Evolutionary conservation across 2,888 invertebrate species (phyloP), one percentile per base, ranked within the genome.

Genomic region (Piscicola geometra): DNA sequence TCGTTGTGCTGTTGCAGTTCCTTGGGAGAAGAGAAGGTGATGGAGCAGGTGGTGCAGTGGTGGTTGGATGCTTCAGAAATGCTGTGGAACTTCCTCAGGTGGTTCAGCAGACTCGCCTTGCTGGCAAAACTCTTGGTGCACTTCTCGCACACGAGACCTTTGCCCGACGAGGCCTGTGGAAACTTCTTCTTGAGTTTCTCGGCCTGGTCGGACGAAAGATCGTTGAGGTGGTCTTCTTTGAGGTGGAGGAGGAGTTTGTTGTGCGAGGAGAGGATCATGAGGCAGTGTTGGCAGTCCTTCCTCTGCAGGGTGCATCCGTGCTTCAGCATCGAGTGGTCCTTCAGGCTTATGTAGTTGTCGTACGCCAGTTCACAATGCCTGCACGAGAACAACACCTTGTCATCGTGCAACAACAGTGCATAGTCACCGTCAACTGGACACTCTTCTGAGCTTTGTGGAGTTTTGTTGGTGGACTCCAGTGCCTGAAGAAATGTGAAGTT

Each of bases 241-340:
- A 73, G 35, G 35, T 73, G 73, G n/a, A 56, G 33, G 12, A 73
- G n/a, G n/a, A 73, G 41, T 33, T 1, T 73, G 2, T 64, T 28
- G 33, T 73, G 73, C 18, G 30, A 30, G 33, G 52, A 32, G 25
- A 73, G 33, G 30, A 73, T 35, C 1, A 21, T 32, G 32, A 25
- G 3, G 64, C 73, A 73, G 25, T 73, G 73, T 25, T 56, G 32
- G 41, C 73, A 73, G 41, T 73, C 73, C 32, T 52, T 73, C 15
- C 73, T 60, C 33, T 64, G 73, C 25, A 73, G 32, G 35, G 36
- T 33, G 28, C 12, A 21, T 9, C 56, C 35, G n/a, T 73, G 73
- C 28, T n/a, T n/a, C 18, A 73, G 15, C 1, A 64, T 33, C 2
- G 64, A 64, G 35, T 73, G 73, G 25, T 73, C 36, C 25, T 73